Evolutionary conservation across 2,888 invertebrate species (phyloP).

Genomic region (Oxycera nigricornis): DNA sequence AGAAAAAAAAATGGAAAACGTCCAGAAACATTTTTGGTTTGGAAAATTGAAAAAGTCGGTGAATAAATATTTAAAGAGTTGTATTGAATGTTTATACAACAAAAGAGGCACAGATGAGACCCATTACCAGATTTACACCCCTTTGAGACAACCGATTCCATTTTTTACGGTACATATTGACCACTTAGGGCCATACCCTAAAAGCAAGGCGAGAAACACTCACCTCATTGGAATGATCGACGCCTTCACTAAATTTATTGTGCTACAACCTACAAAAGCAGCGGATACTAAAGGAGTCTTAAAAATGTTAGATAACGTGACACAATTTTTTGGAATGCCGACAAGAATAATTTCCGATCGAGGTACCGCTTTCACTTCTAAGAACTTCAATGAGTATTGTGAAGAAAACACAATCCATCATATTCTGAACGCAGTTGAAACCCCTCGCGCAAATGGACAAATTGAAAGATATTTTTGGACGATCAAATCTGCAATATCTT

Average conservation of each 20-base stretch:
- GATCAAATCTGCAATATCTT: too few species aligned
- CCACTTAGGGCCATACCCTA: conserved; percentile 54
- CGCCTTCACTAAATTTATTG: conserved; percentile 44
- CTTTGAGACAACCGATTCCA: too few species aligned
- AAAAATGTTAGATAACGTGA: conserved; percentile 33
- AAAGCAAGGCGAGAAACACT: conserved; percentile 49
- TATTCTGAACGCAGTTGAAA: conserved; percentile 41
- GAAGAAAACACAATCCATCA: conserved; percentile 40
- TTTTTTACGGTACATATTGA: conserved; percentile 55
- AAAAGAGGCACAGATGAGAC: too few species aligned
- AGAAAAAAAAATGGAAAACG: conserved; percentile 30
- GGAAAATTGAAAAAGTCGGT: too few species aligned
- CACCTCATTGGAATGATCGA: conserved; percentile 50
- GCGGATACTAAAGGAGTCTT: conserved; percentile 40
- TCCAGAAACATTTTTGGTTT: conserved; percentile 18
- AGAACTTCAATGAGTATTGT: conserved; percentile 37
- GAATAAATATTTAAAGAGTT: too few species aligned
- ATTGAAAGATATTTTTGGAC: conserved; percentile 43
- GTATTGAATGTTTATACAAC: too few species aligned
- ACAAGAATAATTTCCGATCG: conserved; percentile 41
- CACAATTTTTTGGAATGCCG: conserved; percentile 41
- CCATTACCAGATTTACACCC: too few species aligned
- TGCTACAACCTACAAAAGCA: conserved; percentile 40
- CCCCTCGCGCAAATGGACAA: conserved; percentile 46
- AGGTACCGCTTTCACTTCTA: conserved; percentile 42